phyloP scores from a whole-genome alignment of 2,797 vertebrate genomes.

The Steatocranus sp. region DNA sequence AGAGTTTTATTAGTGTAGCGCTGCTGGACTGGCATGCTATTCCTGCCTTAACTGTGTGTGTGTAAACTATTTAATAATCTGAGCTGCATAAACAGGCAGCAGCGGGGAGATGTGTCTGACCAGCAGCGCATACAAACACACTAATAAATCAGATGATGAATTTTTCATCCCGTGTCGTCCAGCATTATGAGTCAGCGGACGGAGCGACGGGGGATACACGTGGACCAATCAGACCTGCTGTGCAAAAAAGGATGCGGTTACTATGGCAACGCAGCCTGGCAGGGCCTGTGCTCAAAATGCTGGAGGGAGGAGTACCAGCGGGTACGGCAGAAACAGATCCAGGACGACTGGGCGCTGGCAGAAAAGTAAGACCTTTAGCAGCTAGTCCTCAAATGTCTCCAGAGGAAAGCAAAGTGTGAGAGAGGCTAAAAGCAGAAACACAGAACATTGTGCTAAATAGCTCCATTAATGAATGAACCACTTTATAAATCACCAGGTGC shows the following conservation, averaged over 20 bases:
- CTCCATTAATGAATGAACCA: background rate
- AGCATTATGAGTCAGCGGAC: constrained; percentile 90
- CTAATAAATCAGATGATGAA: background rate
- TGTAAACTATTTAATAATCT: background rate
- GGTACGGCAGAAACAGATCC: constrained; percentile 93
- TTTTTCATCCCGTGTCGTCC: constrained; percentile 39
- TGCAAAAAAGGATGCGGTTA: constrained; percentile 99
- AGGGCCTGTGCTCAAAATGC: constrained; percentile 97
- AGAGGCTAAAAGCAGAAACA: background rate
- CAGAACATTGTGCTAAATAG: background rate
- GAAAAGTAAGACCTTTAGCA: constrained; percentile 80
- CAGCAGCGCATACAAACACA: background rate
- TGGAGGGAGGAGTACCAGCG: constrained; percentile 97
- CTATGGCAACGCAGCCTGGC: constrained; percentile 95
- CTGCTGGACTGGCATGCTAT: background rate
- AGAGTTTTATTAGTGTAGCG: background rate
- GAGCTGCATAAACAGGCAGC: background rate
- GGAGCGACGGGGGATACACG: constrained; percentile 92
- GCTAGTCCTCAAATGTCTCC: background rate
- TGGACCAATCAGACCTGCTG: constrained; percentile 94
- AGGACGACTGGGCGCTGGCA: constrained; percentile 96
- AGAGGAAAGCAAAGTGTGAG: background rate
- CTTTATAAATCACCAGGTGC: background rate
- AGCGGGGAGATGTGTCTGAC: background rate
- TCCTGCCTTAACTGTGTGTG: background rate